phyloP scores from a whole-genome alignment of 2,113 vertebrate genomes.

The Amblyornis subalaris region DNA sequence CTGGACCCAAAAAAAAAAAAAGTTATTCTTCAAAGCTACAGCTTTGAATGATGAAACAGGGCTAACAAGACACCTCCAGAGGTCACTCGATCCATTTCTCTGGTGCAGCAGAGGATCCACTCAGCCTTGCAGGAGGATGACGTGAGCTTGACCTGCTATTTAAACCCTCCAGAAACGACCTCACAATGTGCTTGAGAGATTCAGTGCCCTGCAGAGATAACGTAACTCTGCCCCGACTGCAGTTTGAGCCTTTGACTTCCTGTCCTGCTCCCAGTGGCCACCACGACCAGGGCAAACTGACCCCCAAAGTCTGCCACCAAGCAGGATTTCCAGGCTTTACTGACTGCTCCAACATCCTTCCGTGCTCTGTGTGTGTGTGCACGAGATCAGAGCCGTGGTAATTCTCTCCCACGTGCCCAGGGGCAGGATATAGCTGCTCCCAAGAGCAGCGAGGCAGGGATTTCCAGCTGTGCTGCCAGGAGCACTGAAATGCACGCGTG shows the following conservation, averaged over 20 bases:
- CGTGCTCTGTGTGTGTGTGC: neutral
- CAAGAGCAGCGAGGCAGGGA: neutral
- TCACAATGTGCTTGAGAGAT: neutral
- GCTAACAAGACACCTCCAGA: neutral
- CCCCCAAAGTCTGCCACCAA: neutral
- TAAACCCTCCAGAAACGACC: neutral
- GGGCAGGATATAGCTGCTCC: neutral
- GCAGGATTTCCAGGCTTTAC: neutral
- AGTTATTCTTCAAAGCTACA: neutral
- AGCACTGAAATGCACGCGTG: neutral
- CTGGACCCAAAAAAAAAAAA: neutral
- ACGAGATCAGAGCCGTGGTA: neutral
- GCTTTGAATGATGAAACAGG: neutral
- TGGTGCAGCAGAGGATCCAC: neutral
- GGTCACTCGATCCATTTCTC: neutral
- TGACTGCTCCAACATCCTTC: neutral
- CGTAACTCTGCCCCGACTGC: neutral
- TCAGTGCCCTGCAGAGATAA: neutral
- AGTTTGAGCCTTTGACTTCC: neutral
- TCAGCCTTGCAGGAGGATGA: neutral
- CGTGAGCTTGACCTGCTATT: neutral
- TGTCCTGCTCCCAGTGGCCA: neutral
- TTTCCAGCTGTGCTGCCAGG: neutral
- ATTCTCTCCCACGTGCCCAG: accelerated
- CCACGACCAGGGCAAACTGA: neutral